Evolutionary conservation across 1,140 invertebrate species (phyloP).

Genomic region (Lepidurus couesii): DNA sequence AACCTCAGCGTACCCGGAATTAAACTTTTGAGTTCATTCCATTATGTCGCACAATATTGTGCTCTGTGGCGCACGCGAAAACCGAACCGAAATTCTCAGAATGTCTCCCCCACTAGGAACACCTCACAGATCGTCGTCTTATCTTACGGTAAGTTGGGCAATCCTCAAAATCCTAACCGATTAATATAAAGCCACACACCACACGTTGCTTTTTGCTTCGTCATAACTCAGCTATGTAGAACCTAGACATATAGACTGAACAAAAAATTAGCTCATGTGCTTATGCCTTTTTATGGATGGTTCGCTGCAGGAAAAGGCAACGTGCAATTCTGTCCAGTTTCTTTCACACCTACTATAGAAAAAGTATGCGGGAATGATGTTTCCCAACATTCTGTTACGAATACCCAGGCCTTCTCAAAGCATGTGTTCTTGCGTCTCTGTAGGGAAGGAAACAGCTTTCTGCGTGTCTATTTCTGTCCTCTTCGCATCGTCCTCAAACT

Average conservation of each 20-base stretch:
- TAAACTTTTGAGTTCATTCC: too few relatives aligned
- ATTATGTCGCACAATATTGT: too few relatives aligned
- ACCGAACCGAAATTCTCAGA: background rate
- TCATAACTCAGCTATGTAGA: background rate
- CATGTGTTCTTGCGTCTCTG: background rate
- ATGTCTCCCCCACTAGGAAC: background rate
- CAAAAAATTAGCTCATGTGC: background rate
- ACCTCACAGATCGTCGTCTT: background rate
- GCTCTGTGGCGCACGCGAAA: background rate
- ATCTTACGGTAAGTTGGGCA: constrained; percentile 12
- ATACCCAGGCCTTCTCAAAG: background rate
- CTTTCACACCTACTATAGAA: background rate
- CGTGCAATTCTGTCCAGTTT: background rate
- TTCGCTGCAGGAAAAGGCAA: background rate
- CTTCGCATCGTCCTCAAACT: constrained; percentile 6
- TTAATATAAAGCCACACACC: too few relatives aligned
- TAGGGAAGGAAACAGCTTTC: constrained; percentile 8
- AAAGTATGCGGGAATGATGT: background rate
- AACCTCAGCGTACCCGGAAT: too few relatives aligned
- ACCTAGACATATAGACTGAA: background rate
- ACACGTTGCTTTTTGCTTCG: background rate
- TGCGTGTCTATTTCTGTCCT: constrained; percentile 8
- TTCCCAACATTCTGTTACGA: background rate
- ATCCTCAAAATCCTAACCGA: background rate
- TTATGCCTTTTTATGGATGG: background rate